Percentiles rank a stretch among this genome's conserved stretches.
Conservation (phyloP, 2,888 invertebrate species). For the Nomada flava region DNA sequence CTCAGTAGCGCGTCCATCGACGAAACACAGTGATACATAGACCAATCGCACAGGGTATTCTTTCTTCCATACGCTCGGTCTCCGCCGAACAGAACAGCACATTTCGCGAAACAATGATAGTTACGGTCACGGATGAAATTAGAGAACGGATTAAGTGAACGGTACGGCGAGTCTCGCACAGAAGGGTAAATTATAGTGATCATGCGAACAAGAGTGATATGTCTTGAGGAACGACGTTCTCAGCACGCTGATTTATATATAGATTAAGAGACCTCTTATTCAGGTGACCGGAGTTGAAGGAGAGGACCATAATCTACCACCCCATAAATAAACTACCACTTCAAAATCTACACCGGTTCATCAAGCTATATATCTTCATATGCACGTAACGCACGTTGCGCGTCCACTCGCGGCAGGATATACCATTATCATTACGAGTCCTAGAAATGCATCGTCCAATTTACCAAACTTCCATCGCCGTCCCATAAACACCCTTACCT, state of each 20-base stretch:
- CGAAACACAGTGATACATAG: too few species aligned
- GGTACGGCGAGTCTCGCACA: conserved; percentile 30
- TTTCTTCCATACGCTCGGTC: background rate
- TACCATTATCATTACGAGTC: conserved; percentile 5
- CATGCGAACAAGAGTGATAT: conserved; percentile 33
- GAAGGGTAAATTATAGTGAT: conserved; percentile 35
- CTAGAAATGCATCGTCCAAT: background rate
- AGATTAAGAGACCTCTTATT: conserved; percentile 40
- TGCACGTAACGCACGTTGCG: background rate
- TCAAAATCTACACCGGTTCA: background rate
- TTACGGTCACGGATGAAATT: conserved; percentile 28
- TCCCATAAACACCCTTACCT: background rate
- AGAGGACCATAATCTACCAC: conserved; percentile 22
- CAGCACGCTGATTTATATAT: conserved; percentile 31
- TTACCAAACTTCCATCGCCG: background rate
- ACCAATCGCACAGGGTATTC: too few species aligned
- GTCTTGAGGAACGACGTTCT: conserved; percentile 28
- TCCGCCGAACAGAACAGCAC: background rate
- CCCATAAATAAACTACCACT: conserved; percentile 27
- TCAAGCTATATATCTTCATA: conserved; percentile 1
- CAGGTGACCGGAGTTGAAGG: conserved; percentile 10
- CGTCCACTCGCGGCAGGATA: background rate
- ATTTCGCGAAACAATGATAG: conserved; percentile 34
- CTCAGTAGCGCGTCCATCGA: too few species aligned
- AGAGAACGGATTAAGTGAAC: conserved; percentile 37